phyloP scores from a whole-genome alignment of 2,888 invertebrate genomes.

The Abrostola triplasia region DNA sequence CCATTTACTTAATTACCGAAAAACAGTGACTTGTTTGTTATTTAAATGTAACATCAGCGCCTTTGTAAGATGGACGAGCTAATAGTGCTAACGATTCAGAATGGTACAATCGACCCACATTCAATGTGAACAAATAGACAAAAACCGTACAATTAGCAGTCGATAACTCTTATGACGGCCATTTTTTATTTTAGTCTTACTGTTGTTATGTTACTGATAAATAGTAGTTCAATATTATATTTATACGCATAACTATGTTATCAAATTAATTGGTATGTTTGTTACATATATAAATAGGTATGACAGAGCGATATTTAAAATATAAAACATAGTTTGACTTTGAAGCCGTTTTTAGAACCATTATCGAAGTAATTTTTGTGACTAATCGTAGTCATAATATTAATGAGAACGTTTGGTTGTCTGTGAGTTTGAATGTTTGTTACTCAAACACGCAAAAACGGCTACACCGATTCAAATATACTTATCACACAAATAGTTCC shows the following conservation, averaged over 20 bases:
- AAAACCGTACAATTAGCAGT: conserved; percentile 18
- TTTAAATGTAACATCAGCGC: conserved; percentile 28
- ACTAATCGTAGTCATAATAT: too few relatives aligned
- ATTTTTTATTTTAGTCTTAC: neutral
- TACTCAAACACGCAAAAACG: too few relatives aligned
- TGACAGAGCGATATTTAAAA: too few relatives aligned
- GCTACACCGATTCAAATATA: too few relatives aligned
- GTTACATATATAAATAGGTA: too few relatives aligned
- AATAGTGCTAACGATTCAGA: conserved; percentile 46
- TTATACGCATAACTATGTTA: neutral
- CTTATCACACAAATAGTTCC: too few relatives aligned
- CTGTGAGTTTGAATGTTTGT: too few relatives aligned
- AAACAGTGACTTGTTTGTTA: conserved; percentile 17
- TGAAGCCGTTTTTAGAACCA: too few relatives aligned
- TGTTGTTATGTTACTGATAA: neutral
- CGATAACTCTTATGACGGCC: neutral
- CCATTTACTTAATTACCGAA: too few relatives aligned
- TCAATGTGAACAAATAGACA: conserved; percentile 11
- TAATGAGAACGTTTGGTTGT: too few relatives aligned
- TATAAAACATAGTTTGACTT: too few relatives aligned
- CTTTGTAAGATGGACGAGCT: conserved; percentile 14
- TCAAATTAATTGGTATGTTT: neutral
- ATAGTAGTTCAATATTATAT: neutral
- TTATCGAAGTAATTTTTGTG: too few relatives aligned
- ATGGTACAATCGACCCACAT: conserved; percentile 43